Evolutionary conservation across 1,140 invertebrate species (phyloP), one percentile per base, ranked within the genome.

Genomic region (Paraescarpia echinospica): DNA sequence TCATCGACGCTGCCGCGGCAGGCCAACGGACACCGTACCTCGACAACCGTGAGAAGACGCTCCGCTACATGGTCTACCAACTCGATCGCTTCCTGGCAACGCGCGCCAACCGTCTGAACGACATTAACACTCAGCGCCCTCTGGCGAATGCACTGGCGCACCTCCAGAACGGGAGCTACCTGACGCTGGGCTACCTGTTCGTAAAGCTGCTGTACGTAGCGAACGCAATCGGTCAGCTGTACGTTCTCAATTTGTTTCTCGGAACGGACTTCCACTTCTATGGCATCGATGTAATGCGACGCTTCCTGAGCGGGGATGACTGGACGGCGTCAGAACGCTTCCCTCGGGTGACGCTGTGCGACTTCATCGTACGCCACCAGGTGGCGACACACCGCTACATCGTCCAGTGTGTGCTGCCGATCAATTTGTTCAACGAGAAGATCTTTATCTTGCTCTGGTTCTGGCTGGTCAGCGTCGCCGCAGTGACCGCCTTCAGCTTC

Each of bases 401-500:
- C 41, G 96, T 96, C 90, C 96, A 97, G 93, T 96, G 96, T 93
- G 96, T 96, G 8, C 95, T 97, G 9, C 96, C 96, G 92, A 96
- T 97, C 93, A 97, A 96, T 93, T 95, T 96, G 33, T 96, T 96
- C 95, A 96, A 96, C 93, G 96, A 96, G 93, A 96, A 96, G 94
- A 96, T 97, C 35, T 97, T 97, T 94, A 96, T 97, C 92, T 96
- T 97, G 93, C 94, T 97, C 51, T 97, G 96, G 96, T 97, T 97
- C 94, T 97, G 96, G 96, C 96, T 96, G 77, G 96, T 97, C 33
- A 96, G 97, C 94, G 96, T 97, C 27, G 95, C 96, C 88, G 93
- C 96, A n/a, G 94, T 96, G 33, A 96, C 96, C n/a, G 94, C 96
- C 91, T 95, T 96, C 93, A 95, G 94, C 93, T 88, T 89, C 22